Evolutionary conservation across 2,888 invertebrate species (phyloP).

Genomic region (Globia sparganii): DNA sequence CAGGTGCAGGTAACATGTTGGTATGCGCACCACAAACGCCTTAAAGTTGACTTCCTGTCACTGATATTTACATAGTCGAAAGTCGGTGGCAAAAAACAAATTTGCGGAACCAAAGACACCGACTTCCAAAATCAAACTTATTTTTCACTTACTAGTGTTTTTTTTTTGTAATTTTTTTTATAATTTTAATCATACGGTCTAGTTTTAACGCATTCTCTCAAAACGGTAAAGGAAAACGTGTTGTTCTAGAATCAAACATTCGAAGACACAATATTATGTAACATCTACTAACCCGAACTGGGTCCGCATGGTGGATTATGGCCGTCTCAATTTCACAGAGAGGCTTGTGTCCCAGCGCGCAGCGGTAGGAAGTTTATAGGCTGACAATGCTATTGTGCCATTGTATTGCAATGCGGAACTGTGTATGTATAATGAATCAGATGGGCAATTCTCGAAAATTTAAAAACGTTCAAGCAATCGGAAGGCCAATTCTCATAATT

Average conservation of each 20-base stretch:
- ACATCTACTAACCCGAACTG: neutral
- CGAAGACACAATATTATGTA: neutral
- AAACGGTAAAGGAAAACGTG: neutral
- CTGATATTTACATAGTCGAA: no score
- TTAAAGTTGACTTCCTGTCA: no score
- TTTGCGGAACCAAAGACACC: no score
- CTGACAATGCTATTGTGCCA: neutral
- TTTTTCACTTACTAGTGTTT: no score
- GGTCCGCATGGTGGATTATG: neutral
- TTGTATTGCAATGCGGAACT: neutral
- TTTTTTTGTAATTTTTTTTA: no score
- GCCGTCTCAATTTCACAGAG: neutral
- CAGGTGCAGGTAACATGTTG: no score
- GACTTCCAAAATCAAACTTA: no score
- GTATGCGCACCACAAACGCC: no score
- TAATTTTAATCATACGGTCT: neutral
- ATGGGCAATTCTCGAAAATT: no score
- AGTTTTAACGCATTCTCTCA: neutral
- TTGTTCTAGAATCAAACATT: neutral
- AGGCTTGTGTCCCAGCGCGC: neutral
- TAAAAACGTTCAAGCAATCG: no score
- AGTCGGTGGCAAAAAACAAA: no score
- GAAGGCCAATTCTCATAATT: no score
- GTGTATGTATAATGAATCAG: neutral
- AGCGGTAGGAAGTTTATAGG: neutral